A percentile compares a stretch with the other conserved stretches of the same genome.
These are phyloP conservation scores for Dryomyza anilis DNA, from an alignment of 2,888 invertebrate species.

Conservation along the genomic window DNA sequence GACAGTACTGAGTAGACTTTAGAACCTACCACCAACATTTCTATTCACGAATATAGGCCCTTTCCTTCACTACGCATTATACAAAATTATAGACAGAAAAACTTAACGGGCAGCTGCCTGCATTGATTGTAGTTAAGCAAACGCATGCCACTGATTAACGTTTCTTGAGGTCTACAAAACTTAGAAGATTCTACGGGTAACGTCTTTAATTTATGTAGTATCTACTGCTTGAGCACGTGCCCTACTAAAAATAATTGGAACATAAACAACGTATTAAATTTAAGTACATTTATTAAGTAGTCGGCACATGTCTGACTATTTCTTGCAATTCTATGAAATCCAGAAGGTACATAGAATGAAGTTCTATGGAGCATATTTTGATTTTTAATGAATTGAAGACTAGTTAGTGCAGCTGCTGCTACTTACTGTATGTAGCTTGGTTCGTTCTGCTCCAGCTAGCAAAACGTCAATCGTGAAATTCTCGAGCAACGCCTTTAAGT, in stretches of 20 bases:
- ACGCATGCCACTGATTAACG: no score
- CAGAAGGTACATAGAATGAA: no score
- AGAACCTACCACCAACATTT: not conserved
- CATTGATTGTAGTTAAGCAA: slow-evolving; percentile 3
- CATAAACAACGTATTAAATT: slow-evolving; percentile 12
- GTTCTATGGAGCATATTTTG: no score
- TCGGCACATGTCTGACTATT: not conserved
- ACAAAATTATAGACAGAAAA: not conserved
- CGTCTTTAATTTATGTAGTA: no score
- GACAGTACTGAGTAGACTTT: not conserved
- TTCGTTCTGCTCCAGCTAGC: not conserved
- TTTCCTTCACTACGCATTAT: no score
- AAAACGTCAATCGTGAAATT: not conserved
- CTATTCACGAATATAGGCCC: not conserved
- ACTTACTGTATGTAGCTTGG: not conserved
- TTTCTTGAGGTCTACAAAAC: no score
- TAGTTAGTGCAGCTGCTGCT: not conserved
- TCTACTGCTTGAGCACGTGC: slow-evolving; percentile 28
- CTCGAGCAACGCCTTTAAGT: not conserved
- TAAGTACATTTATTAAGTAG: slow-evolving; percentile 9
- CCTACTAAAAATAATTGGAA: slow-evolving; percentile 26
- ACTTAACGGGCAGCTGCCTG: slow-evolving; percentile 7
- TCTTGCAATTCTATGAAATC: no score
- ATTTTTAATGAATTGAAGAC: not conserved
- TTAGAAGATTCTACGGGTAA: no score